Base-by-base conservation (phyloP, 2,888 invertebrate species). In the Phania funesta region DNA sequence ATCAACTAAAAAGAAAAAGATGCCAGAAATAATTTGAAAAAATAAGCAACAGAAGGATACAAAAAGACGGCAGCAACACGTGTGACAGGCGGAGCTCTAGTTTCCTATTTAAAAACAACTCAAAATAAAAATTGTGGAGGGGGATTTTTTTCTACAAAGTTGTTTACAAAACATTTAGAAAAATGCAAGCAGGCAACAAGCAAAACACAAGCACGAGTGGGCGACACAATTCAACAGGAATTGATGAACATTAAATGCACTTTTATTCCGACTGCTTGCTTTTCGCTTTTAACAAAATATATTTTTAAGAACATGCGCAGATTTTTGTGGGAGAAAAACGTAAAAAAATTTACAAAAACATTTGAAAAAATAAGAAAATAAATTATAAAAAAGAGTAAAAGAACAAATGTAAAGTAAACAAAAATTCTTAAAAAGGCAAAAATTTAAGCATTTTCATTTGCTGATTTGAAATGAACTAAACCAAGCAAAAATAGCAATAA, bases 371-470 rank as follows among this genome's bases (percentile, higher is more conserved):
- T 87, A 87, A 84, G 87, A 86, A 87, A 87, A 87, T 86, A 86
- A 86, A 79, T 80, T 80, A 41, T 32, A 52, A 68, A 64, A 79
- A 79, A 24, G 46, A 29, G 26, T 7, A 64, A 68, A 71, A 44
- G 41, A 44, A 67, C 22, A 52, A 77, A 73, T 35, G 50, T 58
- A 86, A 86, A 87, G 84, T 60, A 58, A 60, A 58, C 32, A 70
- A 75, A 65, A 67, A 65, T 83, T 84, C 80, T 86, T 87, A 89
- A 85, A 86, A 88, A 87, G 87, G 88, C 88, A 87, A 89, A 88
- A 88, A 86, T 87, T 88, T 86, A 87, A 86, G 88, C 87, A 85
- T 89, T 89, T 87, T 88, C 89, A 89, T 89, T 89, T 89, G 89
- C 86, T 89, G 89, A 84, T 86, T 82, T 82, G 74, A 75, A 82